Percentiles rank a stretch among this genome's conserved stretches.
These are phyloP conservation scores for Henricia sp. DNA, from an alignment of 53 echinoderm and acorn worm genomes.

Conservation along the genomic window DNA sequence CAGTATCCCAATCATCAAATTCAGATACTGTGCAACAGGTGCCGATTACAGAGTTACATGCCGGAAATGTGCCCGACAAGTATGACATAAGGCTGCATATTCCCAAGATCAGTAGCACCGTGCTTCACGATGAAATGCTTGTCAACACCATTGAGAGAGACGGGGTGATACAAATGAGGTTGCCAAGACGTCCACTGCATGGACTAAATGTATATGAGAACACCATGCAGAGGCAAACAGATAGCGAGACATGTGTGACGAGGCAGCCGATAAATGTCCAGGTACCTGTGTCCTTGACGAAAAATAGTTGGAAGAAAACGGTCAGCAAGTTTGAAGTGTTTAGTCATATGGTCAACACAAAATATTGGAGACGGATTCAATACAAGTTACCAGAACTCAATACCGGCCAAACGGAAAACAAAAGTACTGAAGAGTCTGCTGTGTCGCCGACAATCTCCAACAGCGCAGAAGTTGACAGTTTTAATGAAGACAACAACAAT, in stretches of 20 bases:
- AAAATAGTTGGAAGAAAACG: constrained; percentile 33
- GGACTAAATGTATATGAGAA: constrained; percentile 23
- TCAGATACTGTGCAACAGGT: not conserved
- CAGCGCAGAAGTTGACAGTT: no score
- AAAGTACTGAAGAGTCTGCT: no score
- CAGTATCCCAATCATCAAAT: not conserved
- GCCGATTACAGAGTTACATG: not conserved
- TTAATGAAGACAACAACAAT: no score
- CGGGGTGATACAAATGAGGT: constrained; percentile 19
- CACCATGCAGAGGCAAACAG: constrained; percentile 25
- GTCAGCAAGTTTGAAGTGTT: constrained; percentile 32
- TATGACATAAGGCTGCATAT: not conserved
- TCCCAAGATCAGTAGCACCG: not conserved
- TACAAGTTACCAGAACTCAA: not conserved
- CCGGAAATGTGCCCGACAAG: not conserved
- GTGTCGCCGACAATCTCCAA: no score
- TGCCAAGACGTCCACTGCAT: constrained; percentile 34
- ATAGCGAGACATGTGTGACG: no score
- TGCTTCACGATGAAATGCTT: not conserved
- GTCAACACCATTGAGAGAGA: constrained; percentile 22
- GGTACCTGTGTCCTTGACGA: no score
- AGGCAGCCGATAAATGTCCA: no score
- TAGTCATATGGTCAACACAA: constrained; percentile 7
- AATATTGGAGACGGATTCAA: constrained; percentile 7
- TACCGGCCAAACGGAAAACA: not conserved